Conservation (phyloP, 2,797 vertebrate genomes). For the Microcaecilia unicolor region DNA sequence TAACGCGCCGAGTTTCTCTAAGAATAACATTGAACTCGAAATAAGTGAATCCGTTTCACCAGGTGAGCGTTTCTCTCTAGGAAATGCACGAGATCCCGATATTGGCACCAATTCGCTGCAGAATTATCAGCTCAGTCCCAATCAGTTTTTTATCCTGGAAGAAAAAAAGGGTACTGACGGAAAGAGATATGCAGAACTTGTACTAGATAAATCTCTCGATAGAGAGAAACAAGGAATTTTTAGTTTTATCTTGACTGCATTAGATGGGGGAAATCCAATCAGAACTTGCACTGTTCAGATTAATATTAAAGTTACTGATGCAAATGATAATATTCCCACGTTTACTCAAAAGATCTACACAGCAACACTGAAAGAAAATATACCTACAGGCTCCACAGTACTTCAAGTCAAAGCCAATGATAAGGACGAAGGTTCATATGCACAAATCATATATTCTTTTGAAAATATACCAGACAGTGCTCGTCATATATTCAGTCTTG, state of each 20-base stretch:
- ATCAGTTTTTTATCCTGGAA: constrained; percentile 49
- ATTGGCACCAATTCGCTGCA: constrained; percentile 1
- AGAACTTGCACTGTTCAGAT: constrained; percentile 51
- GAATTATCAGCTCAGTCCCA: constrained; percentile 10
- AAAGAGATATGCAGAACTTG: constrained; percentile 41
- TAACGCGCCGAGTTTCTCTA: constrained; percentile 41
- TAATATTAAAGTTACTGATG: constrained; percentile 43
- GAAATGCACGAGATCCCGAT: constrained; percentile 1
- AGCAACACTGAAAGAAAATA: constrained; percentile 41
- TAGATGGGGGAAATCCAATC: constrained; percentile 60
- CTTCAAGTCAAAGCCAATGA: constrained; percentile 49
- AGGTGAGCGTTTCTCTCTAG: constrained; percentile 40
- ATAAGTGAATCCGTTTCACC: constrained; percentile 39
- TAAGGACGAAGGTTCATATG: constrained; percentile 46
- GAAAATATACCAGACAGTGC: constrained; percentile 12
- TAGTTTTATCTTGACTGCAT: constrained; percentile 44
- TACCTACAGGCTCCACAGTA: constrained; percentile 33
- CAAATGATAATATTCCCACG: constrained; percentile 54
- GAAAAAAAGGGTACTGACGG: constrained; percentile 45
- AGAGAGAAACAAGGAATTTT: constrained; percentile 47
- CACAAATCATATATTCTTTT: constrained; percentile 49
- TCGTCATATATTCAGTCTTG: constrained; percentile 28
- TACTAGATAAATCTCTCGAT: constrained; percentile 58
- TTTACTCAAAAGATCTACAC: constrained; percentile 44
- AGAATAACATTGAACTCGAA: constrained; percentile 24